These are phyloP conservation scores for Sorex araneus DNA, from an alignment of 2,113 vertebrate species.

Conservation along the genomic window DNA sequence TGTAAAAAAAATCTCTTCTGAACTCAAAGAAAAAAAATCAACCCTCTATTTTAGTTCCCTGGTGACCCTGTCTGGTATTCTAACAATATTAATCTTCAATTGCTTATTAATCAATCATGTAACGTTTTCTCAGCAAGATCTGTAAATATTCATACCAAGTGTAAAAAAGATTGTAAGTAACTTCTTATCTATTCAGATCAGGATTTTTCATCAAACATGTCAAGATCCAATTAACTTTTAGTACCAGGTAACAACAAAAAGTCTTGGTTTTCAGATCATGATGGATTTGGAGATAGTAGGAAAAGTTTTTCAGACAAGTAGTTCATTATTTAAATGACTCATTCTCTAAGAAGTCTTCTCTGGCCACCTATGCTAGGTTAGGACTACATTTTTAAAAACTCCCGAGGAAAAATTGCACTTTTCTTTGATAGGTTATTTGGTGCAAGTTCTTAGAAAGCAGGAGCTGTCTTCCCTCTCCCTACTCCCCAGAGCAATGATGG, in stretches of 20 bases:
- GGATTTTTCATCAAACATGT: constrained; percentile 15
- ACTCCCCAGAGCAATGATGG: background rate
- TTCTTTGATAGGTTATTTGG: background rate
- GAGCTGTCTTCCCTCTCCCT: background rate
- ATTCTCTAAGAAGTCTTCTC: background rate
- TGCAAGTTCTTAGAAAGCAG: constrained; percentile 28
- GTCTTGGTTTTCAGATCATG: background rate
- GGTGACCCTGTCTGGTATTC: background rate
- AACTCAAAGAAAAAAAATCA: too few species aligned
- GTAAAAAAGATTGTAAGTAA: background rate
- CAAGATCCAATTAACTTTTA: background rate
- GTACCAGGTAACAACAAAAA: background rate
- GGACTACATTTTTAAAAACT: background rate
- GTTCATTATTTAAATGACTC: background rate
- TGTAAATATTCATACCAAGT: background rate
- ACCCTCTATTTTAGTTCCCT: background rate
- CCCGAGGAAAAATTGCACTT: background rate
- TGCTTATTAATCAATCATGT: background rate
- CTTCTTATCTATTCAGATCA: background rate
- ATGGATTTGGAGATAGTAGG: background rate
- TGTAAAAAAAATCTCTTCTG: too few species aligned
- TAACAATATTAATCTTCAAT: background rate
- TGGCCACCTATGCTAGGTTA: background rate
- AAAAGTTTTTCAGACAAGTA: background rate
- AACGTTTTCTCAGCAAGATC: background rate